A percentile compares a stretch with the other conserved stretches of the same genome.
Evolutionary conservation across 1,140 invertebrate genomes (phyloP).

Genomic region (Caenorhabditis brenneri): DNA sequence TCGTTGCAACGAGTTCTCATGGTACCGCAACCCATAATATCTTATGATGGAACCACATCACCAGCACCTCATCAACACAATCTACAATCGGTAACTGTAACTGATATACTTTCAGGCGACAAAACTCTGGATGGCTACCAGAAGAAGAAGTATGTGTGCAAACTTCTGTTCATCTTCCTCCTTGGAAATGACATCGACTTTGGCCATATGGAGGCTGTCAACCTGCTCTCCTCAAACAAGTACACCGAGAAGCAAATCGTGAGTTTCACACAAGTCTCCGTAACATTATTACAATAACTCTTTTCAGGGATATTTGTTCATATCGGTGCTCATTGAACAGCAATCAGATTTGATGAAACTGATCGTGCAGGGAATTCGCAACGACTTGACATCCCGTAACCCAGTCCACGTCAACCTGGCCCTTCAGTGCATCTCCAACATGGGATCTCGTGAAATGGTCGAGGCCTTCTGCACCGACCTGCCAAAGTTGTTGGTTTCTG

Average conservation of each 20-base stretch:
- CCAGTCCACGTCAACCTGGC: constrained; percentile 98
- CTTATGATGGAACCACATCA: too few species aligned
- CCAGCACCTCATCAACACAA: too few species aligned
- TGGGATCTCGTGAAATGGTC: constrained; percentile 98
- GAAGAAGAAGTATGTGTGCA: constrained; percentile 99
- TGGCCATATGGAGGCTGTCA: constrained; percentile 99
- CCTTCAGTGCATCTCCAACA: constrained; percentile 99
- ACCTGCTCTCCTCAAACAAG: constrained; percentile 99
- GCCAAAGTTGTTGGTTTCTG: constrained; percentile 94
- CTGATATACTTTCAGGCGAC: constrained; percentile 78
- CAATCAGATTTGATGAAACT: constrained; percentile 98
- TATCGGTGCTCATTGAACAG: constrained; percentile 97
- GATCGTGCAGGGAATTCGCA: constrained; percentile 95
- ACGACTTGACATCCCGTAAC: constrained; percentile 93
- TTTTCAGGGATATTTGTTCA: constrained; percentile 93
- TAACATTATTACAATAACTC: too few species aligned
- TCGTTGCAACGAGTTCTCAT: too few species aligned
- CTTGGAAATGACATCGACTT: constrained; percentile 99
- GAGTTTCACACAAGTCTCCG: constrained; percentile 73
- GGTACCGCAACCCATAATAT: too few species aligned
- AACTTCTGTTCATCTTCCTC: constrained; percentile 97
- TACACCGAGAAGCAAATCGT: constrained; percentile 99
- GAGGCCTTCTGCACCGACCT: constrained; percentile 97
- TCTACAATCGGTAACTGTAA: too few species aligned
- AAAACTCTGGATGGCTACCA: constrained; percentile 99